phyloP scores from a whole-genome alignment of 2,113 vertebrate species.

The Marcusenius ussheri region DNA sequence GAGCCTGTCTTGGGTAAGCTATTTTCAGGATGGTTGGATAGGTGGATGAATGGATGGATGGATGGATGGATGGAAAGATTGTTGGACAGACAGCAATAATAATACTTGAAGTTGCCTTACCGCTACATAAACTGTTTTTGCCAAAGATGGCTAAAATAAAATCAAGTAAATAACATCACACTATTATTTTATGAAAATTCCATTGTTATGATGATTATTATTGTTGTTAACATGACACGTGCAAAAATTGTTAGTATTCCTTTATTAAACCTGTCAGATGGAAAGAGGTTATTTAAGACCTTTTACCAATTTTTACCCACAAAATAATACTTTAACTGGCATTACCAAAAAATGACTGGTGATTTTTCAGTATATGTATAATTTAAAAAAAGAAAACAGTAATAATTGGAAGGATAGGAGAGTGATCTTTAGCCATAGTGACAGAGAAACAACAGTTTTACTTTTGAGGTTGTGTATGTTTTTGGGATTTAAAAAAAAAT shows the following conservation, averaged over 20 bases:
- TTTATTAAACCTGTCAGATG: not conserved
- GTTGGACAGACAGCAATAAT: not conserved
- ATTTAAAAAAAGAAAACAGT: not conserved
- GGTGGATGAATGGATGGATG: not conserved
- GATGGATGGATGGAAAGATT: not conserved
- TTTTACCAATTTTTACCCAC: not conserved
- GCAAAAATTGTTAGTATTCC: not conserved
- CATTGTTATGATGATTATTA: not conserved
- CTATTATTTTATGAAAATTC: not conserved
- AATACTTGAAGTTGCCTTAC: not conserved
- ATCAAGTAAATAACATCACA: not conserved
- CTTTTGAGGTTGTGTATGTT: not conserved
- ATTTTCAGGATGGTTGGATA: not conserved
- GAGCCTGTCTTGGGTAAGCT: not conserved
- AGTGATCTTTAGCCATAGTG: not conserved
- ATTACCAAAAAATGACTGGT: not conserved
- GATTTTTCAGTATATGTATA: not conserved
- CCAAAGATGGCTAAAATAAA: not conserved
- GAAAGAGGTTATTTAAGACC: not conserved
- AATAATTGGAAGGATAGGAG: not conserved
- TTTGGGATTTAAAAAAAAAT: not conserved
- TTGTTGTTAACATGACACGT: not conserved
- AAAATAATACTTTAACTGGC: not conserved
- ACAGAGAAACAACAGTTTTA: not conserved
- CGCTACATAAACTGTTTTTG: not conserved